These are phyloP conservation scores for Cyprinodon variegatus DNA, from an alignment of 2,113 vertebrate genomes.

Conservation along the genomic window DNA sequence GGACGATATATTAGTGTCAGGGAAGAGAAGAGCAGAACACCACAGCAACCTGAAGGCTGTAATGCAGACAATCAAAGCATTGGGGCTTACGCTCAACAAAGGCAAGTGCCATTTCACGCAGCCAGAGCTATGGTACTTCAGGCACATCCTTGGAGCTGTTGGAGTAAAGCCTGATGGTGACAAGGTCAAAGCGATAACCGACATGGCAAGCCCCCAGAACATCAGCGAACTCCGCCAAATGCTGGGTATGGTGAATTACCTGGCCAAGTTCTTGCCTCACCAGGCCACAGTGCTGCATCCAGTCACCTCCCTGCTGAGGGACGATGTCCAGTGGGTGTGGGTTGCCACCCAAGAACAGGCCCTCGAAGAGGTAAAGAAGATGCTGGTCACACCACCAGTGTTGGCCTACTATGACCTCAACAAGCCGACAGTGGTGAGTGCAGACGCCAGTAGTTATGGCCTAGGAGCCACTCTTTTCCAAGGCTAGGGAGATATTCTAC, in stretches of 20 bases:
- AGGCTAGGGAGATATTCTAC: not conserved
- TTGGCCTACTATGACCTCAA: not conserved
- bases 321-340: not conserved
- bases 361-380: not conserved
- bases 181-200: not conserved
- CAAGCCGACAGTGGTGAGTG: not conserved
- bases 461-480: not conserved
- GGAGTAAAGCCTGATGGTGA: slow-evolving; percentile 1
- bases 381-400: not conserved
- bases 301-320: not conserved
- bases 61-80: not conserved
- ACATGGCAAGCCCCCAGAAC: not conserved
- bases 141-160: not conserved
- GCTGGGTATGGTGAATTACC: not conserved
- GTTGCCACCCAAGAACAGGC: not conserved
- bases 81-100: not conserved
- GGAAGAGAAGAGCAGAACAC: not conserved
- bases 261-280: no score
- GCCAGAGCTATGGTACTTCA: not conserved
- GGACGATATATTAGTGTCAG: not conserved
- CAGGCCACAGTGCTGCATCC: not conserved
- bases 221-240: not conserved
- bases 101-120: not conserved
- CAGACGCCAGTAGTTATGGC: slow-evolving; percentile 1
- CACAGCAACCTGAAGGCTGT: not conserved